Evolutionary conservation across 64 coral and sea anemone genomes (phyloP), one percentile per base, ranked within the genome.

Genomic region (Dendrophyllia cribrosa): DNA sequence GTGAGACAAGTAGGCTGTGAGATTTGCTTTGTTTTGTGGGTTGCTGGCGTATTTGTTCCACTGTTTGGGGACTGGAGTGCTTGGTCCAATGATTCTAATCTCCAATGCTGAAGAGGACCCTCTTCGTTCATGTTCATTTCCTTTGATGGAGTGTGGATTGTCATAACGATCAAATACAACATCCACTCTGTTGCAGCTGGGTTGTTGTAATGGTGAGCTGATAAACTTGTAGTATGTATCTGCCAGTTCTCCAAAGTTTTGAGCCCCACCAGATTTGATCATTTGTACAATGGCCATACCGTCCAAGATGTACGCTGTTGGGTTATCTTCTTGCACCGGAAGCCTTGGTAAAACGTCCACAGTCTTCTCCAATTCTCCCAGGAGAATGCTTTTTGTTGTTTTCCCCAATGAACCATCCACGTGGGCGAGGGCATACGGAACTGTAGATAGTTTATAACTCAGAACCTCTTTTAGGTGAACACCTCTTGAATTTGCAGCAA

Each of bases 221-320:
- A n/a, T n/a, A n/a, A n/a, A n/a, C n/a, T 51, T 48, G 75, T 78
- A 78, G 45, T 55, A 78, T 55, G 43, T 78, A 6, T 51, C 20
- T 20, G 43, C 34, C 8, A 78, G 75, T 9, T 78, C 47, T 47
- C 75, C 75, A 78, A 78, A 78, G 3, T 17, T 78, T 47, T n/a
- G 46, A 12, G 75, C 75, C 6, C 75, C 75, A 47, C 75, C 75
- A 78, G 10, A 16, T 78, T 78, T 78, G 20, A 49, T 78, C 45
- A 49, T 78, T 51, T 78, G 75, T 9, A 78, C 75, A 11, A n/a
- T n/a, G n/a, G n/a, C n/a, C n/a, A n/a, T n/a, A n/a, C n/a, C n/a
- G n/a, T n/a, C n/a, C n/a, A n/a, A 78, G n/a, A n/a, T n/a, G n/a
- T n/a, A n/a, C n/a, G n/a, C n/a, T n/a, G n/a, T n/a, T n/a, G n/a